Evolutionary conservation across 2,888 invertebrate species (phyloP).

Genomic region (Corbicula japonica): DNA sequence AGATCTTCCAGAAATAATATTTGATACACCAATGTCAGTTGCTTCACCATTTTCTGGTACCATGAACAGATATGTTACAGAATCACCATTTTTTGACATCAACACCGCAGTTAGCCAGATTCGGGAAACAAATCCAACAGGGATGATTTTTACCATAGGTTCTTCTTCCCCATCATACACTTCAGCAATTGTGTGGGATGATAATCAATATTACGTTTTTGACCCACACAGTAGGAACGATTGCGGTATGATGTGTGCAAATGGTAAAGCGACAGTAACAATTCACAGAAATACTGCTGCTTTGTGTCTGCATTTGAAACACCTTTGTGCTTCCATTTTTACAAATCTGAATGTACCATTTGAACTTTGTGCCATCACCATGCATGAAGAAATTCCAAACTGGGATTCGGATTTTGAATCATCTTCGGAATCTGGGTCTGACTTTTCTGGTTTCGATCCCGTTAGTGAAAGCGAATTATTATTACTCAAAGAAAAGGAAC

Average conservation of each 20-base stretch:
- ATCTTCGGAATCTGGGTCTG: not conserved
- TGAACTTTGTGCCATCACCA: not conserved
- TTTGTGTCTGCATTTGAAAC: not conserved
- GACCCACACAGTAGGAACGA: slow-evolving; percentile 5
- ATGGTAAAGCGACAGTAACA: not conserved
- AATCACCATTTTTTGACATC: slow-evolving; percentile 1
- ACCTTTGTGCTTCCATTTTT: slow-evolving; percentile 9
- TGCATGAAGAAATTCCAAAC: not conserved
- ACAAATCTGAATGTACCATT: too few species aligned
- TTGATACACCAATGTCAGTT: not conserved
- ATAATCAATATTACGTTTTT: not conserved
- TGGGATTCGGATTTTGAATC: not conserved
- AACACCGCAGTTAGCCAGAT: too few species aligned
- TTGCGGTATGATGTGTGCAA: too few species aligned
- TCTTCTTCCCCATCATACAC: not conserved
- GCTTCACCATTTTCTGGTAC: not conserved
- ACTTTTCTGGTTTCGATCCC: slow-evolving; percentile 6
- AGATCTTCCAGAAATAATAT: too few species aligned
- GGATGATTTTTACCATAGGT: too few species aligned
- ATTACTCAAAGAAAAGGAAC: not conserved
- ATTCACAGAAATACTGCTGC: not conserved
- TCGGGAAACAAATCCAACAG: too few species aligned
- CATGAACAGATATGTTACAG: not conserved
- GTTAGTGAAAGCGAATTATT: slow-evolving; percentile 6
- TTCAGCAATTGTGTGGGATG: not conserved